A percentile compares a stretch with the other conserved stretches of the same genome.
These are phyloP conservation scores for Chloropsis cyanopogon DNA, from an alignment of 2,113 vertebrate species.

Conservation along the genomic window DNA sequence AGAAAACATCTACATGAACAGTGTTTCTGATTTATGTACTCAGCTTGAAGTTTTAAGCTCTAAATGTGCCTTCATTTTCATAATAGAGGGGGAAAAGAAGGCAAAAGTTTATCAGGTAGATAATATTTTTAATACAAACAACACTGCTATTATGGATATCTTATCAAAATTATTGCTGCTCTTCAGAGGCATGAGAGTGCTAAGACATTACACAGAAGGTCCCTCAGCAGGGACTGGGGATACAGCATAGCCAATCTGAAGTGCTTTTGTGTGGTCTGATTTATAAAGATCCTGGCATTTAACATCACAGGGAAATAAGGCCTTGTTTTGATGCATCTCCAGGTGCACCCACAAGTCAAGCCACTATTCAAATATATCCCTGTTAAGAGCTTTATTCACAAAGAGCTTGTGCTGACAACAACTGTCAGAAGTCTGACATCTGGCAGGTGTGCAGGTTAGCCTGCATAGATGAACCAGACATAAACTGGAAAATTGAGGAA, in stretches of 20 bases:
- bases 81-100: rapidly evolving
- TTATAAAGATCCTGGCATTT: neutral
- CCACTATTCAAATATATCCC: neutral
- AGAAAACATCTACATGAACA: neutral
- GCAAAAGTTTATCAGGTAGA: neutral
- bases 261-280: neutral
- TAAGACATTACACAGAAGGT: neutral
- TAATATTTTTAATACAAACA: neutral
- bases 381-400: neutral
- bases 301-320: neutral
- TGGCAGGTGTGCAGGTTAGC: constrained; percentile 1
- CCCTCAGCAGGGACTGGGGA: neutral
- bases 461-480: neutral
- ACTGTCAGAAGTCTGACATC: neutral
- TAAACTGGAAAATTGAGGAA: neutral
- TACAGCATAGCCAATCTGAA: neutral
- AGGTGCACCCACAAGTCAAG: neutral
- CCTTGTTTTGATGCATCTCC: neutral
- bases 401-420: neutral
- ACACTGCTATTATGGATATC: neutral
- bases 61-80: neutral
- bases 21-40: neutral
- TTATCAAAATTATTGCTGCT: neutral
- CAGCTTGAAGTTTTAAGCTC: neutral
- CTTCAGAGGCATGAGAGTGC: neutral